Evolutionary conservation across 1,140 invertebrate species (phyloP), one percentile per base, ranked within the genome.

Genomic region (Tetragonula clypearis): DNA sequence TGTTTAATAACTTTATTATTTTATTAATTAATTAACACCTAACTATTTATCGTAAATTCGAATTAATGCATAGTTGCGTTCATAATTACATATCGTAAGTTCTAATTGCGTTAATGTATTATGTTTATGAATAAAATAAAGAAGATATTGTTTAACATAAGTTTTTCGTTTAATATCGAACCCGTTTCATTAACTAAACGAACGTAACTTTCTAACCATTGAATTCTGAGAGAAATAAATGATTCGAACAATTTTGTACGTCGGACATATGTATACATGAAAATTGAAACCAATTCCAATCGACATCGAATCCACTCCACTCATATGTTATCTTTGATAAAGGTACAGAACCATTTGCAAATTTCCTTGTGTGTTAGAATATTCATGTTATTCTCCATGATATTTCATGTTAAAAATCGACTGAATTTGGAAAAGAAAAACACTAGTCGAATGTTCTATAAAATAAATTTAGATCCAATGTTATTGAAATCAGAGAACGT

Each of bases 21-120:
- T 75, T 72, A 21, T 62, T n/a, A 69, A 81, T 62, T n/a, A 69
- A 81, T 81, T 85, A 81, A 85, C n/a, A 30, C 15, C 15, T 15
- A 12, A 19, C 2, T n/a, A n/a, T 74, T 81, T 30, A 69, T 75
- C 60, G 19, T 17, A 41, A 49, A n/a, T 68, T 30, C 41, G 23
- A 72, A 72, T 65, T 19, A 41, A 79, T 58, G 3, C 17, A 21
- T 55, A 11, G 9, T 3, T 30, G 1, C 19, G 49, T n/a, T 72
- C 14, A 0, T 49, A 15, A 41, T 72, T 15, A n/a, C 17, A 2
- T 19, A 19, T 74, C 1, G 9, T 26, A 55, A 5, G 15, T 17
- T 26, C 53, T 55, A 23, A n/a, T n/a, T 49, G 21, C 15, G 15
- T 53, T 49, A n/a, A 41, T 55, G 23, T 55, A 55, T n/a, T n/a